Conservation (phyloP, 2,797 vertebrate genomes). For the Cossypha caffra region DNA sequence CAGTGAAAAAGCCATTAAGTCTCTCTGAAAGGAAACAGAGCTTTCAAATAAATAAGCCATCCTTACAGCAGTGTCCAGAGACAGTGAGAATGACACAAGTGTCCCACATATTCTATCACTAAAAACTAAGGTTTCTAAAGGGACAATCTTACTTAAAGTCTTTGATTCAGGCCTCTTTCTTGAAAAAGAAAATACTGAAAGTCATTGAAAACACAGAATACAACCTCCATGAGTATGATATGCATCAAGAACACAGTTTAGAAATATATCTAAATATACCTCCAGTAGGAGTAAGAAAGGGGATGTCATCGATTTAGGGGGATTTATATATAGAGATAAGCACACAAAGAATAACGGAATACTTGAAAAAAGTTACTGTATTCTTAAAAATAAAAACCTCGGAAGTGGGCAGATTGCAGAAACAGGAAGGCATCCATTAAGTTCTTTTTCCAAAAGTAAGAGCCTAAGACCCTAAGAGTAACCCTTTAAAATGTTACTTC, state of each 20-base stretch:
- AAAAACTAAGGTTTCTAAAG: not conserved
- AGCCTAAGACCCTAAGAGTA: not conserved
- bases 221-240: not conserved
- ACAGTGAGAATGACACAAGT: not conserved
- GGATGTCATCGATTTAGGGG: not conserved
- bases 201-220: not conserved
- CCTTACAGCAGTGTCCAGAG: slow-evolving; percentile 29
- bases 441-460: not conserved
- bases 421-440: not conserved
- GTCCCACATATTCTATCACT: not conserved
- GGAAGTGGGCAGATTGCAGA: not conserved
- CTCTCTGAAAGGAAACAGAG: slow-evolving; percentile 56
- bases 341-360: not conserved
- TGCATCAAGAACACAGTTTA: not conserved
- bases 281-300: not conserved
- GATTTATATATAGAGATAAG: not conserved
- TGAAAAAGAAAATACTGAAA: not conserved
- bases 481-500: not conserved
- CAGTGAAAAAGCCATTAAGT: slow-evolving; percentile 74
- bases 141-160: too few species aligned
- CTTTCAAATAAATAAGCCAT: slow-evolving; percentile 60
- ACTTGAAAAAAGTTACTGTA: not conserved
- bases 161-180: not conserved
- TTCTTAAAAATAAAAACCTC: not conserved
- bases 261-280: not conserved